Evolutionary conservation across 2,888 invertebrate genomes (phyloP).

Genomic region (Sesamia inferens): DNA sequence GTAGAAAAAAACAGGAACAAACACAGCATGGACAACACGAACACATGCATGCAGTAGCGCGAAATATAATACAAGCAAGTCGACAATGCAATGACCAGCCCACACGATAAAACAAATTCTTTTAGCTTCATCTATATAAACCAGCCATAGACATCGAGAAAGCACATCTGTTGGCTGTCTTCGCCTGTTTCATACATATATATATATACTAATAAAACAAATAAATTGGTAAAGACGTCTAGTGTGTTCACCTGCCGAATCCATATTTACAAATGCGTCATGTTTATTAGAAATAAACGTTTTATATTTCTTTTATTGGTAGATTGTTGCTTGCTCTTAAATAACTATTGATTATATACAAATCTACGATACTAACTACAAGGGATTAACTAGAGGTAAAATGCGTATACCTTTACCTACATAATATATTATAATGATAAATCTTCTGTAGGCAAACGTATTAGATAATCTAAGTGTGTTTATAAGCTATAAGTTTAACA

Average conservation of each 20-base stretch:
- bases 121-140: constrained; percentile 29
- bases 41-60: constrained; percentile 50
- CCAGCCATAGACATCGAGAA: constrained; percentile 36
- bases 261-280: constrained; percentile 23
- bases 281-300: no score
- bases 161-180: constrained; percentile 27
- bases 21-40: constrained; percentile 49
- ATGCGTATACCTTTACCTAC: background rate
- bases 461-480: background rate
- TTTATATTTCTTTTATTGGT: background rate
- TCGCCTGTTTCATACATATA: constrained; percentile 31
- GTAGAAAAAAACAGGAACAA: constrained; percentile 17
- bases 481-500: background rate
- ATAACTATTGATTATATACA: background rate
- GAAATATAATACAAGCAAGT: constrained; percentile 43
- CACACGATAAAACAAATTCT: constrained; percentile 12
- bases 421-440: background rate
- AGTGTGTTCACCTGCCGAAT: constrained; percentile 62
- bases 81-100: constrained; percentile 39
- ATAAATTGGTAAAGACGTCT: constrained; percentile 44
- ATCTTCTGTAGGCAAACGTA: constrained; percentile 6
- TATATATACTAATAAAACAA: constrained; percentile 43
- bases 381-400: background rate
- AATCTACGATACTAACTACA: constrained; percentile 18
- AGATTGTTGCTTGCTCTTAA: background rate